phyloP scores from a whole-genome alignment of 2,888 invertebrate species.

The Girardia tigrina region DNA sequence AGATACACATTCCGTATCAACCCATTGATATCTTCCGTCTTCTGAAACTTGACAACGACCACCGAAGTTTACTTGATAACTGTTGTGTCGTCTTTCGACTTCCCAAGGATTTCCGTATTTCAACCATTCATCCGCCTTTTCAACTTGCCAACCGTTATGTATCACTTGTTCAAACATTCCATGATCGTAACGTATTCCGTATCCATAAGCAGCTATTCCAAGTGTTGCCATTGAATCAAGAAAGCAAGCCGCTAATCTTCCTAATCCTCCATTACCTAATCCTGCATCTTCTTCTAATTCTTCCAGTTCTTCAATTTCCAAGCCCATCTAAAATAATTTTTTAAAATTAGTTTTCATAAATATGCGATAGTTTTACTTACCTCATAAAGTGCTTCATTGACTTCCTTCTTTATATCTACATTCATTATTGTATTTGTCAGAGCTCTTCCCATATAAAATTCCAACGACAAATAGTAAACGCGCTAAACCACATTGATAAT shows the following conservation, averaged over 20 bases:
- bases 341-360: too few relatives aligned
- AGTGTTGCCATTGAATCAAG: slow-evolving; percentile 94
- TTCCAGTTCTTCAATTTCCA: slow-evolving; percentile 92
- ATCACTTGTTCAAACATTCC: slow-evolving; percentile 96
- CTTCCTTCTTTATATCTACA: slow-evolving; percentile 79
- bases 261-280: slow-evolving; percentile 90
- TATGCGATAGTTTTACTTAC: too few relatives aligned
- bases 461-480: too few relatives aligned
- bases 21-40: slow-evolving; percentile 64
- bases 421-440: slow-evolving; percentile 98
- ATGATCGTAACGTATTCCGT: slow-evolving; percentile 95
- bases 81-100: slow-evolving; percentile 92
- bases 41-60: slow-evolving; percentile 77
- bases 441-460: slow-evolving; percentile 97
- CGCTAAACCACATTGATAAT: too few relatives aligned
- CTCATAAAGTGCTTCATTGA: slow-evolving; percentile 53
- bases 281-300: slow-evolving; percentile 96
- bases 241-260: slow-evolving; percentile 92
- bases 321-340: too few relatives aligned
- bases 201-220: slow-evolving; percentile 92
- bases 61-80: slow-evolving; percentile 88
- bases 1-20: slow-evolving; percentile 81
- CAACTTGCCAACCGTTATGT: slow-evolving; percentile 78
- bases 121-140: slow-evolving; percentile 98
- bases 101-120: slow-evolving; percentile 99